Percentiles rank a stretch among this genome's conserved stretches.
Evolutionary conservation across 2,888 invertebrate species (phyloP).

Genomic region (Calephelis perditalis): DNA sequence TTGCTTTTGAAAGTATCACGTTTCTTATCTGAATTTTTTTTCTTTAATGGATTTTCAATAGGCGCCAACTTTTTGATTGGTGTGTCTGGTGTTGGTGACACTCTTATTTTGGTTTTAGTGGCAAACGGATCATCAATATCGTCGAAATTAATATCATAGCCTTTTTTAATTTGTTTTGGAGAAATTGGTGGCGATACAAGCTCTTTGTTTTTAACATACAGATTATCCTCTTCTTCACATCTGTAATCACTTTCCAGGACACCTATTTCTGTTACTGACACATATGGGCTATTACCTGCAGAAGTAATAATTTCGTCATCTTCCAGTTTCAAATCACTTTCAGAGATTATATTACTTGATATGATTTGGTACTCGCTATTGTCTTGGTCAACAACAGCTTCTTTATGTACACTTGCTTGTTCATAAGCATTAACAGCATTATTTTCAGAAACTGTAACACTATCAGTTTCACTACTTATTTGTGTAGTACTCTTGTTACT

Average conservation of each 20-base stretch:
- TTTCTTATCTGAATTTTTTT: constrained; percentile 14
- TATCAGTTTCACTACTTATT: background rate
- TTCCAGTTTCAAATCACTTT: constrained; percentile 17
- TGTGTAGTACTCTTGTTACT: too few relatives aligned
- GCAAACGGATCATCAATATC: constrained; percentile 62
- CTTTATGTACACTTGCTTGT: background rate
- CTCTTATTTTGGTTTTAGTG: constrained; percentile 54
- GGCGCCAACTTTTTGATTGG: constrained; percentile 18
- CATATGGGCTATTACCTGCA: constrained; percentile 51
- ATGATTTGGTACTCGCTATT: background rate
- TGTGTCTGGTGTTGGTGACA: constrained; percentile 44
- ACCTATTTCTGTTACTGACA: constrained; percentile 41
- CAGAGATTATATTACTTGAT: background rate
- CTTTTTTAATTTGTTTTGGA: constrained; percentile 53
- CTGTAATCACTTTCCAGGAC: constrained; percentile 1
- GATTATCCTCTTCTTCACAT: constrained; percentile 20
- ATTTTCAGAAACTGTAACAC: background rate
- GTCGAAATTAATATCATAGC: constrained; percentile 64
- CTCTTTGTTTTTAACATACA: constrained; percentile 31
- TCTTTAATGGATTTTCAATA: background rate
- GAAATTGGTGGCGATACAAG: constrained; percentile 42
- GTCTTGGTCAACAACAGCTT: background rate
- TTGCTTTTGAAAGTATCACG: constrained; percentile 12
- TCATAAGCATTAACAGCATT: too few relatives aligned
- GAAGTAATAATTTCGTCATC: constrained; percentile 48